Evolutionary conservation across 1,140 invertebrate genomes (phyloP).

Genomic region (Euura lappo): DNA sequence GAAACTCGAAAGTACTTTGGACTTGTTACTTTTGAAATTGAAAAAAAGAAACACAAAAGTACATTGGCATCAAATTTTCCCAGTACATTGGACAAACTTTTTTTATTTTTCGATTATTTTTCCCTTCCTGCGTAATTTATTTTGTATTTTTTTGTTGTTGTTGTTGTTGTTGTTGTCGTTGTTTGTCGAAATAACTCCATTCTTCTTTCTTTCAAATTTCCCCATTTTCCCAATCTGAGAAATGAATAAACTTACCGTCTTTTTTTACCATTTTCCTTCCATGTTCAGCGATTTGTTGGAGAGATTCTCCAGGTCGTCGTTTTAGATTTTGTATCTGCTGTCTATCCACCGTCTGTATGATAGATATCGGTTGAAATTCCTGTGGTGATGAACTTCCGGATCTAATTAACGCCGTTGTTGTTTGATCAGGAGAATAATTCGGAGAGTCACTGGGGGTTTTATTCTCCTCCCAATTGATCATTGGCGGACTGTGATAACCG

Average conservation of each 20-base stretch:
- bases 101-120: no score
- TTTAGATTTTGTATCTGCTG: slow-evolving; percentile 29
- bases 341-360: background rate
- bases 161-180: no score
- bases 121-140: no score
- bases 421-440: slow-evolving; percentile 33
- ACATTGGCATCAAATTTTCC: no score
- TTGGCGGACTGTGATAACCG: slow-evolving; percentile 42
- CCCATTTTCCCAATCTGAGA: background rate
- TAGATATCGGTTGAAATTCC: slow-evolving; percentile 16
- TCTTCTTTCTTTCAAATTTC: no score
- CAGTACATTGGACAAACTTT: no score
- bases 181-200: no score
- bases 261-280: slow-evolving; percentile 48
- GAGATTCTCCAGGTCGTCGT: slow-evolving; percentile 42
- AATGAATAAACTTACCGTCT: slow-evolving; percentile 39
- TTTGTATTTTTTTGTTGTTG: no score
- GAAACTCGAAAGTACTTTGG: no score
- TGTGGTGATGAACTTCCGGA: slow-evolving; percentile 39
- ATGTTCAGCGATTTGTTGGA: slow-evolving; percentile 45
- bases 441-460: slow-evolving; percentile 26
- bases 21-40: no score
- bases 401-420: slow-evolving; percentile 25
- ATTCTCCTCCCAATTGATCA: slow-evolving; percentile 52
- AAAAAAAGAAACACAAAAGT: no score